A percentile compares a stretch with the other conserved stretches of the same genome.
Conservation (phyloP, 2,888 invertebrate species). For the Drosophila birchii region DNA sequence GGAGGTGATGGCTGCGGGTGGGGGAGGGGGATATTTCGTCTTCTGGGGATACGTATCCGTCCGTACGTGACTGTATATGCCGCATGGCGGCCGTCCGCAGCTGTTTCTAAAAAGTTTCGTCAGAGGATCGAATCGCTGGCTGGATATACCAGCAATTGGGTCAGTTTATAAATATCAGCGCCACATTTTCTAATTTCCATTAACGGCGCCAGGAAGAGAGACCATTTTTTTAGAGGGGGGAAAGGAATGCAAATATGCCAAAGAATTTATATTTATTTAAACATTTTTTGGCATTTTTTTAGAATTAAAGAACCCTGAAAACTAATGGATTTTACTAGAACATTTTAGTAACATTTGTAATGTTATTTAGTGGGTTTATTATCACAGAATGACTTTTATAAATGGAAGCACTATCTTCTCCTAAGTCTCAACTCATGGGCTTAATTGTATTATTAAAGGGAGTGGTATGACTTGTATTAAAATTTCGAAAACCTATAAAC, state of each 20-base stretch:
- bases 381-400: background rate
- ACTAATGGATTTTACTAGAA: background rate
- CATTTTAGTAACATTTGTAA: background rate
- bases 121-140: conserved; percentile 51
- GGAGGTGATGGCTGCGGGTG: background rate
- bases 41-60: conserved; percentile 20
- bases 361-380: background rate
- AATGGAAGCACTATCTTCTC: background rate
- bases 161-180: conserved; percentile 72
- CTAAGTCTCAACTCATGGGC: background rate
- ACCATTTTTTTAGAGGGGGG: background rate
- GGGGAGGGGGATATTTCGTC: conserved; percentile 4
- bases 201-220: conserved; percentile 62
- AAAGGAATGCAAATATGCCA: background rate
- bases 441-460: background rate
- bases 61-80: conserved; percentile 6
- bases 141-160: conserved; percentile 64
- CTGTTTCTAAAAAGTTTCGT: conserved; percentile 44
- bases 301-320: no score
- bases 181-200: conserved; percentile 59
- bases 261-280: background rate
- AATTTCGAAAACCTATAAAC: background rate
- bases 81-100: conserved; percentile 25
- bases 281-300: no score
- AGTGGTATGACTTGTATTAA: background rate